Conservation (phyloP, 2,888 invertebrate species). For the Lasioglossum oenotherae region DNA sequence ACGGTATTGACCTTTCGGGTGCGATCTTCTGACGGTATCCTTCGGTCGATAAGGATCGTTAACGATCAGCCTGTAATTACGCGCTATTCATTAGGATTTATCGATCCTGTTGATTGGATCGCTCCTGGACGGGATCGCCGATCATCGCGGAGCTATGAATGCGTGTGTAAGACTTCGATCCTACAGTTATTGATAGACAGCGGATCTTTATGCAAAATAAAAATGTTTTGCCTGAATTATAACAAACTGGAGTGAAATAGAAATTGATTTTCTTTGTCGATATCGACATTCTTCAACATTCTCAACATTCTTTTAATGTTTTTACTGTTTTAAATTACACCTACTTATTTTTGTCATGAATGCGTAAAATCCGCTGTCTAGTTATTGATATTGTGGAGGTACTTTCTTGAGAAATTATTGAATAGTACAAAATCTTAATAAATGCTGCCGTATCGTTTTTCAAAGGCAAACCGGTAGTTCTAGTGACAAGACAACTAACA, state of each 20-base stretch:
- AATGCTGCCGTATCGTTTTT: too few species aligned
- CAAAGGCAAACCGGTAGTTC: background rate
- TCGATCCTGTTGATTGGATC: background rate
- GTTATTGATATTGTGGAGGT: background rate
- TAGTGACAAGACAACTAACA: background rate
- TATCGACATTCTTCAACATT: too few species aligned
- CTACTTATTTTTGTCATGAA: too few species aligned
- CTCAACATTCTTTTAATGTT: too few species aligned
- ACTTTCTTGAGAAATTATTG: background rate
- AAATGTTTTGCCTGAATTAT: too few species aligned
- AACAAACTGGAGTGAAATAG: too few species aligned
- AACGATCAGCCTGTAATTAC: slow-evolving; percentile 34
- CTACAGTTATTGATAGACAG: background rate
- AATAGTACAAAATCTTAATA: background rate
- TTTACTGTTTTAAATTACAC: too few species aligned
- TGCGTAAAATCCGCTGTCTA: too few species aligned
- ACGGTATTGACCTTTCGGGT: slow-evolving; percentile 19
- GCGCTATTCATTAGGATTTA: slow-evolving; percentile 21
- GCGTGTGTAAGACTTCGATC: background rate
- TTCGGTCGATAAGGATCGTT: slow-evolving; percentile 10
- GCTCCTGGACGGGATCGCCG: background rate
- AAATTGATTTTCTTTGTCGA: too few species aligned
- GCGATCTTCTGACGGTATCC: slow-evolving; percentile 32
- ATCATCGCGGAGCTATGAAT: background rate
- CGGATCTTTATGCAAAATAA: too few species aligned